Evolutionary conservation across 2,888 invertebrate genomes (phyloP).

Genomic region (Watsonalla cultraria): DNA sequence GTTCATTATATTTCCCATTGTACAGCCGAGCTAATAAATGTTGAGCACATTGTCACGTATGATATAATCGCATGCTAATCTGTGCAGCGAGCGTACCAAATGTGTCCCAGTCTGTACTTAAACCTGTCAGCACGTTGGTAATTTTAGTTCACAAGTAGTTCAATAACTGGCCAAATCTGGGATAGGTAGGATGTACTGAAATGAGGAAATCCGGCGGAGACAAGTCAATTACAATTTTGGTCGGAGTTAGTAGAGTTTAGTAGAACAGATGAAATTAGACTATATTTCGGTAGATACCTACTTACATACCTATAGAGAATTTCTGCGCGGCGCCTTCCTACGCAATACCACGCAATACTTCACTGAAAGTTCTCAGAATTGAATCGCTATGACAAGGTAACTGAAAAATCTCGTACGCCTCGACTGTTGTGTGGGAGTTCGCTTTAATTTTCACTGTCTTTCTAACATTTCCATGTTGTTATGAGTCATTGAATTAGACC

Average conservation of each 20-base stretch:
- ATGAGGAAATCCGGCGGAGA: neutral
- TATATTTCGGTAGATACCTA: neutral
- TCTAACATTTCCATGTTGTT: neutral
- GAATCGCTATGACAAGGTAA: neutral
- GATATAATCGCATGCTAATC: conserved; percentile 17
- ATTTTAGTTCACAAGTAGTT: no score
- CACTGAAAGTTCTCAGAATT: neutral
- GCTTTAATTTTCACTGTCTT: neutral
- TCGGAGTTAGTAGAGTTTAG: no score
- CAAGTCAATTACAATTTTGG: neutral
- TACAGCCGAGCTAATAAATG: conserved; percentile 7
- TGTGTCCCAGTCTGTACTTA: no score
- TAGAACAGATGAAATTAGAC: neutral
- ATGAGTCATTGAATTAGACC: neutral
- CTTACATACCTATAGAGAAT: neutral
- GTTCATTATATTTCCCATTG: conserved; percentile 2
- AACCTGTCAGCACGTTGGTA: no score
- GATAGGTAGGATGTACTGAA: neutral
- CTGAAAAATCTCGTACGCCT: neutral
- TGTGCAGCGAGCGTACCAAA: conserved; percentile 1
- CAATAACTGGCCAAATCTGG: neutral
- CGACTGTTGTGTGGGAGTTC: neutral
- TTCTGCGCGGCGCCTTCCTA: neutral
- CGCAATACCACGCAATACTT: neutral
- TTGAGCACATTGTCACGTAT: conserved; percentile 11